phyloP scores from a whole-genome alignment of 2,888 invertebrate genomes.

The Nebria salina region DNA sequence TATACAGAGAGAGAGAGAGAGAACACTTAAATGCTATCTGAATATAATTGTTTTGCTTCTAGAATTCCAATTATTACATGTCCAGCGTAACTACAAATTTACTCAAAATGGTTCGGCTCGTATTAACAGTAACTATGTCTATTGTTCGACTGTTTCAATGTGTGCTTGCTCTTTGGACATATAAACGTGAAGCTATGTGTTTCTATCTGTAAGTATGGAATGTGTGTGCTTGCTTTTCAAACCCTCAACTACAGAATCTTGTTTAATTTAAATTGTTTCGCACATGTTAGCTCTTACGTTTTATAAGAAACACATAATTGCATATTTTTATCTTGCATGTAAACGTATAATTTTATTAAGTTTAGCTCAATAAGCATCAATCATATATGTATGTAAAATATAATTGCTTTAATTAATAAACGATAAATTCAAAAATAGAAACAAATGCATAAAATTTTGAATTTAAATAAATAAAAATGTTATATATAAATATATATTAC shows the following conservation, averaged over 20 bases:
- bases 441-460: no score
- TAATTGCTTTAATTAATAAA: no score
- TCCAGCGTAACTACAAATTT: constrained; percentile 44
- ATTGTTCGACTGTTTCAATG: constrained; percentile 30
- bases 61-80: constrained; percentile 46
- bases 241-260: constrained; percentile 27
- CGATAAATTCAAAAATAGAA: no score
- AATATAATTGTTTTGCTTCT: constrained; percentile 44
- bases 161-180: neutral
- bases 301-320: neutral
- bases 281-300: neutral
- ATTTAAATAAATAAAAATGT: no score
- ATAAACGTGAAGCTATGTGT: neutral
- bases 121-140: constrained; percentile 44
- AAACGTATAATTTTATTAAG: neutral
- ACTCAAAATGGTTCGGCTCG: constrained; percentile 40
- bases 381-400: no score
- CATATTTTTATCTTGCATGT: neutral
- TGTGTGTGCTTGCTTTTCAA: constrained; percentile 22
- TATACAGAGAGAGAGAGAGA: no score
- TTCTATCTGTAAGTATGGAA: neutral
- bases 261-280: constrained; percentile 43
- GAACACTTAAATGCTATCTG: constrained; percentile 41
- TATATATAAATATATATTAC: no score
- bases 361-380: no score